Conservation (phyloP, 2,888 invertebrate genomes). For the Alcis repandata region DNA sequence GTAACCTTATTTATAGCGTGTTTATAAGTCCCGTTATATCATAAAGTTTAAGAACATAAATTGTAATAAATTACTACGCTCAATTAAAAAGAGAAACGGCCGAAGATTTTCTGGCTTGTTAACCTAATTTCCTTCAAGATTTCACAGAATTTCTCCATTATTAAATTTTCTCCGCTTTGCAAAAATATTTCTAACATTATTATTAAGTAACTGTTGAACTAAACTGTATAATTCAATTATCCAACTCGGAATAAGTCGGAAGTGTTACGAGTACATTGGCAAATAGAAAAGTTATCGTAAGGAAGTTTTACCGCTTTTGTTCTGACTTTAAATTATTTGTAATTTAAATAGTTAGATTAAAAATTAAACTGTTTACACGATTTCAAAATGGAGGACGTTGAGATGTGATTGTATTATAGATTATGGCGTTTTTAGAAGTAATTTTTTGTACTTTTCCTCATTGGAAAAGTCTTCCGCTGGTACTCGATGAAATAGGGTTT, state of each 20-base stretch:
- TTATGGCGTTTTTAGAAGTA: too few relatives aligned
- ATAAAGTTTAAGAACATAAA: slow-evolving; percentile 48
- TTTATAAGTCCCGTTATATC: slow-evolving; percentile 35
- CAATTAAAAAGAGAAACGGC: slow-evolving; percentile 63
- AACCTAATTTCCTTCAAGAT: slow-evolving; percentile 59
- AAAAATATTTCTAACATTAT: slow-evolving; percentile 21
- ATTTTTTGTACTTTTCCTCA: too few relatives aligned
- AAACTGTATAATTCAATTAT: slow-evolving; percentile 24
- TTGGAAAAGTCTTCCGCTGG: too few relatives aligned
- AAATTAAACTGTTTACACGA: too few relatives aligned
- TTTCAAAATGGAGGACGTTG: too few relatives aligned
- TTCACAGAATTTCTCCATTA: slow-evolving; percentile 49
- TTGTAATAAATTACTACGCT: slow-evolving; percentile 59
- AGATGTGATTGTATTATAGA: too few relatives aligned
- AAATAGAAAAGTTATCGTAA: background rate
- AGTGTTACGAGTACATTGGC: too few relatives aligned
- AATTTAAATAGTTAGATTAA: too few relatives aligned
- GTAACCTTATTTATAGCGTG: slow-evolving; percentile 14
- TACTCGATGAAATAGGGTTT: too few relatives aligned
- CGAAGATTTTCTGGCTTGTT: slow-evolving; percentile 58
- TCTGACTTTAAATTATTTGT: too few relatives aligned
- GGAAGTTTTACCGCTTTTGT: too few relatives aligned
- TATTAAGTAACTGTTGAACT: slow-evolving; percentile 18
- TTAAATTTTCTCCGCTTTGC: slow-evolving; percentile 37
- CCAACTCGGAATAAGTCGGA: background rate